Conservation (phyloP, 1,140 invertebrate genomes). For the Temnothorax curvispinosus region DNA sequence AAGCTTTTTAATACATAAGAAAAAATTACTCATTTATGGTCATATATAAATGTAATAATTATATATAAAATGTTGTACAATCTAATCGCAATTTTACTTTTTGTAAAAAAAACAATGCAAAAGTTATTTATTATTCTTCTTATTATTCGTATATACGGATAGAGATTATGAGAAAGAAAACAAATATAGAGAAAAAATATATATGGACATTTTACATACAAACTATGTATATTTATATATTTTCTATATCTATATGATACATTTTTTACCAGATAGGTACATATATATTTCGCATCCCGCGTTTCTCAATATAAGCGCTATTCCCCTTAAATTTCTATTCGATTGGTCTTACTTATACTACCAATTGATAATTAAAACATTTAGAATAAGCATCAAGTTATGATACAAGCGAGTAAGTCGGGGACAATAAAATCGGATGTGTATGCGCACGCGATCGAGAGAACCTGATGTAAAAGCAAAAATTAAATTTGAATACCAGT, state of each 20-base stretch:
- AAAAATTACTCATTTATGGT: no score
- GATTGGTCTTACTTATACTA: not conserved
- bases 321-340: not conserved
- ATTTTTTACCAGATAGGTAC: not conserved
- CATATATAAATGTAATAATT: no score
- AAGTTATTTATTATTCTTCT: no score
- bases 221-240: not conserved
- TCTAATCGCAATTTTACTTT: no score
- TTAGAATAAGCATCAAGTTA: not conserved
- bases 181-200: no score
- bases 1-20: no score
- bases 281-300: not conserved
- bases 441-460: not conserved
- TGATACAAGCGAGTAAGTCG: not conserved
- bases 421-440: not conserved
- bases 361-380: not conserved
- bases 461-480: constrained; percentile 4
- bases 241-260: not conserved
- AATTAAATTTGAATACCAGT: constrained; percentile 38
- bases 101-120: no score
- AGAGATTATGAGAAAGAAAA: no score
- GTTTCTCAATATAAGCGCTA: not conserved
- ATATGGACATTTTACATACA: no score
- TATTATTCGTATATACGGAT: no score
- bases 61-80: no score